Evolutionary conservation across 1,140 invertebrate species (phyloP).

Genomic region (Druon quercuslanigerum): DNA sequence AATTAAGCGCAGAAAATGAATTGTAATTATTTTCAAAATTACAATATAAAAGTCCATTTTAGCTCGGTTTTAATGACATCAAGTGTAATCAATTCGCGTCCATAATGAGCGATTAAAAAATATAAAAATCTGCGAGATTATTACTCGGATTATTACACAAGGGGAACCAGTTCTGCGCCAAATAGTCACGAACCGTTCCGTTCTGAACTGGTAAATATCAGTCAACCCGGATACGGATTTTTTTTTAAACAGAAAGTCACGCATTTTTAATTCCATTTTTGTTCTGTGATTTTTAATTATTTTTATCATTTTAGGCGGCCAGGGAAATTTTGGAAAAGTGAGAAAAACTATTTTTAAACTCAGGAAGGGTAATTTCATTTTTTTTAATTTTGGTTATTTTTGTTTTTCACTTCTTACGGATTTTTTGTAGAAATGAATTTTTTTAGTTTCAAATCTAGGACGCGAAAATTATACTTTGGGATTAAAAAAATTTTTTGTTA

Average conservation of each 20-base stretch:
- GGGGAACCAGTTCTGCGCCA: conserved; percentile 45
- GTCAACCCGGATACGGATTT: neutral
- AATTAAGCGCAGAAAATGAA: too few species aligned
- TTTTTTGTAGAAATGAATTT: too few species aligned
- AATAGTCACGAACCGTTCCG: conserved; percentile 47
- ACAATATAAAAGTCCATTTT: neutral
- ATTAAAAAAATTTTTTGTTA: too few species aligned
- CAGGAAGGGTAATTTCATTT: too few species aligned
- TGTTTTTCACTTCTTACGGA: too few species aligned
- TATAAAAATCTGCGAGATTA: neutral
- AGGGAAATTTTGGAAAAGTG: too few species aligned
- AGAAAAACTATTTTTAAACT: too few species aligned
- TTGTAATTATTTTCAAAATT: neutral
- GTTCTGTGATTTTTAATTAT: too few species aligned
- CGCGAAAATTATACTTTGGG: too few species aligned
- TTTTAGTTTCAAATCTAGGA: too few species aligned
- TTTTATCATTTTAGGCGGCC: too few species aligned
- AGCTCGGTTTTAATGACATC: neutral
- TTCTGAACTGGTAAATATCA: conserved; percentile 41
- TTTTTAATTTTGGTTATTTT: too few species aligned
- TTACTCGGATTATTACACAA: conserved; percentile 2
- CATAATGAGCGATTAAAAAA: conserved; percentile 39
- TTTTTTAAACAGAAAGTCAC: neutral
- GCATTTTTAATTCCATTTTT: neutral
- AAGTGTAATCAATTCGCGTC: neutral